phyloP scores from a whole-genome alignment of 2,888 invertebrate species.

The Cerastis rubricosa region DNA sequence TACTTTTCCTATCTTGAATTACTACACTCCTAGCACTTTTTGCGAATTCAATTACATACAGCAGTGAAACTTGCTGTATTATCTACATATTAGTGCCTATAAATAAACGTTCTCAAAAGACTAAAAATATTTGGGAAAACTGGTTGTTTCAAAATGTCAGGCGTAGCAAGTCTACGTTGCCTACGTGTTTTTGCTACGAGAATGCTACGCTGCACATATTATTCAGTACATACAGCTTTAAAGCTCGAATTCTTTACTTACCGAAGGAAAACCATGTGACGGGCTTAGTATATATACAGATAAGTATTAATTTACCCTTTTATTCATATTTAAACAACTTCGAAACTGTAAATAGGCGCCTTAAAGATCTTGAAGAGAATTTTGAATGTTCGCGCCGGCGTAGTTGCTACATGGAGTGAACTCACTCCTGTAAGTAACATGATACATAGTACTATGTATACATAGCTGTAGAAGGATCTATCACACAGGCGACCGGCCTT shows the following conservation, averaged over 20 bases:
- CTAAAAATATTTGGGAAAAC: neutral
- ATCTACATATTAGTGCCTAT: neutral
- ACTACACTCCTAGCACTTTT: neutral
- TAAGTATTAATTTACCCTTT: neutral
- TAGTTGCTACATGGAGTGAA: conserved; percentile 53
- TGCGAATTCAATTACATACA: too few species aligned
- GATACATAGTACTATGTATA: conserved; percentile 57
- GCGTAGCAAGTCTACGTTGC: conserved; percentile 42
- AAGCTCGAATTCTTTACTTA: conserved; percentile 5
- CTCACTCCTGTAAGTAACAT: conserved; percentile 60
- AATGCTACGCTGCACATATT: conserved; percentile 34
- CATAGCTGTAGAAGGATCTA: conserved; percentile 58
- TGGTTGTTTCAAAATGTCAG: neutral
- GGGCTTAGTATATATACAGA: neutral
- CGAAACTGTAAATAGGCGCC: conserved; percentile 29
- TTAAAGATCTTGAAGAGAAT: conserved; percentile 49
- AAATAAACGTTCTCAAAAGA: neutral
- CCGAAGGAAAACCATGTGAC: neutral
- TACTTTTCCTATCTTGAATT: conserved; percentile 1
- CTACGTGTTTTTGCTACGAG: conserved; percentile 43
- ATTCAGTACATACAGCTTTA: neutral
- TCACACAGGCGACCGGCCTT: conserved; percentile 60
- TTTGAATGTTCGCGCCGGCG: conserved; percentile 66
- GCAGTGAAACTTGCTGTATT: neutral
- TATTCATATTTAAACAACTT: conserved; percentile 12